Evolutionary conservation across 2,888 invertebrate species (phyloP), one percentile per base, ranked within the genome.

Genomic region (Gnatocerus cornutus): DNA sequence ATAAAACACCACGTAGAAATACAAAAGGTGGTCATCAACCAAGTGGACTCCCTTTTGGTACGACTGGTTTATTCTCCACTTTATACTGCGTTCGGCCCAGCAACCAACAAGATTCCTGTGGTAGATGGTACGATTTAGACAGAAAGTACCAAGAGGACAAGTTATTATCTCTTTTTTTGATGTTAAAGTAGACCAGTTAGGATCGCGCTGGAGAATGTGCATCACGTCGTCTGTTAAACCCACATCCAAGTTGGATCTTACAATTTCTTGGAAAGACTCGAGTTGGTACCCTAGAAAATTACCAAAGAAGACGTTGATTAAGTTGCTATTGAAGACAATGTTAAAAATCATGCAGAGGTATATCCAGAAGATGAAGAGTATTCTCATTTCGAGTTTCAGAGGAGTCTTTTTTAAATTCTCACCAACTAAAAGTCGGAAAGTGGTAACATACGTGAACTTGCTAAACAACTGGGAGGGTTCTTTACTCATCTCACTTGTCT

Each of bases 171-270:
- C n/a, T n/a, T 53, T 61, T 9, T 27, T 21, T 2, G 30, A 8
- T 7, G 43, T 43, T 6, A 53, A 9, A 3, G 13, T 16, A 8
- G 37, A n/a, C 46, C 21, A 56, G 10, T 48, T 6, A 1, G n/a
- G 21, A 1, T 62, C 53, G 6, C 52, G 27, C 0, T 12, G 2
- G 3, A 68, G 56, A 9, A 68, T 63, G 16, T 41, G 7, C 29
- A 46, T 21, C 29, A 64, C 69, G 9, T 69, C 69, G 12, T 64
- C 52, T 9, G 63, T 63, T 29, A 64, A 27, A 30, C 69, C 64
- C 2, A 69, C 50, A 21, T 64, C 27, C 7, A 58, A 8, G 13
- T 29, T 43, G 0, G 64, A 64, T 33, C 41, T 13, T 9, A 64
- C 10, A 39, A 69, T 69, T 3, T 64, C 52, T 8, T 52, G n/a